phyloP scores from a whole-genome alignment of 2,797 vertebrate genomes.

The Ctenosaura bakeri region DNA sequence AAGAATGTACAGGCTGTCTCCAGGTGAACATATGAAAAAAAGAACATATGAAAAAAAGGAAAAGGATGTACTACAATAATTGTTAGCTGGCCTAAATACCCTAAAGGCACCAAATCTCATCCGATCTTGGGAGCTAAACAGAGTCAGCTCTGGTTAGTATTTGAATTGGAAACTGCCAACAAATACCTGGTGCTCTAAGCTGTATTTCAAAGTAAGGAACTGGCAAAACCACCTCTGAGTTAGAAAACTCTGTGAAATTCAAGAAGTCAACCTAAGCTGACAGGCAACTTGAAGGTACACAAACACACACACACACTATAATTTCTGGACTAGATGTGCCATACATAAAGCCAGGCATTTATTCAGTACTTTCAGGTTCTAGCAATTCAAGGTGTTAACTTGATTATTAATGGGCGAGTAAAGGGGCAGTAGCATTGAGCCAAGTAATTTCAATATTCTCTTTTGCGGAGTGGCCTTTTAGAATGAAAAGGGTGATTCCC shows the following conservation, averaged over 20 bases:
- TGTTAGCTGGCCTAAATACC: too few relatives aligned
- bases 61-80: too few relatives aligned
- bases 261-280: too few relatives aligned
- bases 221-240: too few relatives aligned
- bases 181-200: too few relatives aligned
- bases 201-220: too few relatives aligned
- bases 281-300: neutral
- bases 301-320: neutral
- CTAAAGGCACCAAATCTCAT: too few relatives aligned
- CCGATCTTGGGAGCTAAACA: too few relatives aligned
- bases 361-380: neutral
- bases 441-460: neutral
- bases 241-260: too few relatives aligned
- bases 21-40: neutral
- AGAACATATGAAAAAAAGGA: neutral
- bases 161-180: too few relatives aligned
- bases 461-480: neutral
- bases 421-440: neutral
- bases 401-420: neutral
- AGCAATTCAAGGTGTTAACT: neutral
- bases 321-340: neutral
- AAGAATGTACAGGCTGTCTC: conserved; percentile 34
- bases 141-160: too few relatives aligned
- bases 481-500: neutral
- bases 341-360: neutral